A percentile compares a stretch with the other conserved stretches of the same genome.
Conservation (phyloP, 2,113 vertebrate species). For the Ammodytes marinus region DNA sequence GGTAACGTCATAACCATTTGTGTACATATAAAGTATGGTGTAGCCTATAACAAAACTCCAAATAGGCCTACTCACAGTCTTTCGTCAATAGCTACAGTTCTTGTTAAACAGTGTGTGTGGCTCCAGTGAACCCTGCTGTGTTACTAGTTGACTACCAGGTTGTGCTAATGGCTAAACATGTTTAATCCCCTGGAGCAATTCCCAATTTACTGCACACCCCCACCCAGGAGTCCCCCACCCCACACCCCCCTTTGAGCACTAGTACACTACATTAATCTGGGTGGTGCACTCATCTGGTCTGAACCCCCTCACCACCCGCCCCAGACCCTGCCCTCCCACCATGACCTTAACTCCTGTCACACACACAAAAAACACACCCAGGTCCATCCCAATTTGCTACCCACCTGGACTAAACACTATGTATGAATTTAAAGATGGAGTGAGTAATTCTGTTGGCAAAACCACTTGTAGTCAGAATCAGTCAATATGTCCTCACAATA, state of each 20-base stretch:
- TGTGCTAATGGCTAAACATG: conserved; percentile 56
- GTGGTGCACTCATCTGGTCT: conserved; percentile 40
- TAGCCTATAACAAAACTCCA: not conserved
- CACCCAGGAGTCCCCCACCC: not conserved
- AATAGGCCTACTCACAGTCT: not conserved
- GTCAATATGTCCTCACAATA: no score
- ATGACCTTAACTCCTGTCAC: not conserved
- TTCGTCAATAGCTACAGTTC: not conserved
- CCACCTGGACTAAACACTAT: not conserved
- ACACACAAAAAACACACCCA: not conserved
- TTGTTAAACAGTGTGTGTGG: conserved; percentile 29
- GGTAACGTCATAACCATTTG: not conserved
- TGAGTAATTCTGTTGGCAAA: no score
- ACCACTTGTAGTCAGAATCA: no score
- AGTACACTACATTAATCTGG: conserved; percentile 54
- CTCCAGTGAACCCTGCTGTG: conserved; percentile 30
- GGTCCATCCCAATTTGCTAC: not conserved
- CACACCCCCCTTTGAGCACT: conserved; percentile 34
- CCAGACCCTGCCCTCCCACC: not conserved
- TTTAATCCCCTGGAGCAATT: conserved; percentile 64
- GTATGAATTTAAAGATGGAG: no score
- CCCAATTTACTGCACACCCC: not conserved
- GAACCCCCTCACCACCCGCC: conserved; percentile 25
- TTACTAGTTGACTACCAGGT: conserved; percentile 43
- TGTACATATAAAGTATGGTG: not conserved